Evolutionary conservation across 1,140 invertebrate genomes (phyloP), one percentile per base, ranked within the genome.

Genomic region (Brachionus calyciflorus): DNA sequence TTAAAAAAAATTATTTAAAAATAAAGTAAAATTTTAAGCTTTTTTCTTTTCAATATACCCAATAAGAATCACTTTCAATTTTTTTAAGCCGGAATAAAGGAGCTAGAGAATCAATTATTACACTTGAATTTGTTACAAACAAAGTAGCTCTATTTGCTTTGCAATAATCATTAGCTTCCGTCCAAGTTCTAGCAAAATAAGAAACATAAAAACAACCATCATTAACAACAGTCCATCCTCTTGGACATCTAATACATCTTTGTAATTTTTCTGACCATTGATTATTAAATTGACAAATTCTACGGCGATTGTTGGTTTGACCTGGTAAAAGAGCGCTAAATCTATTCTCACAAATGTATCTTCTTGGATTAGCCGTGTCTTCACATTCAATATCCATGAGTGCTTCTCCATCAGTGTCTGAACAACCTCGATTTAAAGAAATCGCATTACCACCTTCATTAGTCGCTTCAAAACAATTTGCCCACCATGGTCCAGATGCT

Each of bases 401-500:
- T 21, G 19, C 37, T 9, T 19, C 40, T 5, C 19, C 21, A 2
- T 24, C 21, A 21, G 60, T 41, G 24, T 44, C n/a, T 14, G 41
- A 24, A 44, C 60, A 65, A 3, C 60, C 60, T 65, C 44, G 37
- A 1, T 10, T 5, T 37, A 65, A 44, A 12, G 24, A 24, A 24
- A 19, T 21, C 9, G 26, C 24, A 5, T 17, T 65, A 9, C 60
- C 60, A 65, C 26, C 26, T 44, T 19, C 19, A 21, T 65, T 65
- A 19, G 19, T 19, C 24, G 60, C 19, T 46, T 65, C 60, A 24
- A 65, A 65, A 14, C 60, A 65, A 2, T 28, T 19, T 24, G 37
- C 19, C 60, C 60, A 65, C 60, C 60, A 65, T 2, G 60, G 60
- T 44, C 60, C 60, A 1, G 60, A 10, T 6, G 37, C 60, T 28